A percentile compares a stretch with the other conserved stretches of the same genome.
These are phyloP conservation scores for Corythoichthys haematopterus DNA, from an alignment of 2,113 vertebrate genomes.

Conservation along the genomic window DNA sequence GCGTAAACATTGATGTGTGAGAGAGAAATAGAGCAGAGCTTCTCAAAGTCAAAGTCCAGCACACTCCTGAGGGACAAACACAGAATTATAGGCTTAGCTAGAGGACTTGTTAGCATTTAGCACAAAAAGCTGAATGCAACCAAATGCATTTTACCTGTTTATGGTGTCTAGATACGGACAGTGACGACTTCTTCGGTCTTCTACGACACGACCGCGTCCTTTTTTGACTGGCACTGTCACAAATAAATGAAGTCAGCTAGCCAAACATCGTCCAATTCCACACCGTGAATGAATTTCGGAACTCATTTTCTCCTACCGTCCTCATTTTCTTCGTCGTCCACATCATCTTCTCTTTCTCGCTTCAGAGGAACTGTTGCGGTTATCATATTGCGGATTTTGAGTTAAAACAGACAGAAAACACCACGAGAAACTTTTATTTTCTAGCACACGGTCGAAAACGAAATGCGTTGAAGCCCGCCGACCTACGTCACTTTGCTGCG, in stretches of 20 bases:
- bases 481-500: background rate
- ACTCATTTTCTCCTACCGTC: conserved; percentile 31
- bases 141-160: conserved; percentile 75
- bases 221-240: conserved; percentile 56
- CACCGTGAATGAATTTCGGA: background rate
- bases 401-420: background rate
- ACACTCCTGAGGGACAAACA: conserved; percentile 78
- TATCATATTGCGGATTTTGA: accelerated
- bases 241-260: background rate
- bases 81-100: background rate
- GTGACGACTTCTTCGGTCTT: conserved; percentile 89
- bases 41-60: conserved; percentile 96
- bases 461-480: background rate
- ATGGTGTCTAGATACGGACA: conserved; percentile 95
- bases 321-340: conserved; percentile 63
- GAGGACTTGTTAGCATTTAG: background rate
- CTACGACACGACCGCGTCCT: conserved; percentile 54
- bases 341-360: conserved; percentile 67
- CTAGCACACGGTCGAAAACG: conserved; percentile 4
- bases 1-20: conserved; percentile 95
- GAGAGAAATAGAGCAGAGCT: conserved; percentile 92
- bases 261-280: conserved; percentile 24
- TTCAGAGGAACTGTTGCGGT: conserved; percentile 66
- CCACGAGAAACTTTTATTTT: conserved; percentile 6
- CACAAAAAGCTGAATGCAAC: background rate